Percentiles rank a stretch among this genome's conserved stretches.
Evolutionary conservation across 2,113 vertebrate genomes (phyloP).

Genomic region (Gadus macrocephalus): DNA sequence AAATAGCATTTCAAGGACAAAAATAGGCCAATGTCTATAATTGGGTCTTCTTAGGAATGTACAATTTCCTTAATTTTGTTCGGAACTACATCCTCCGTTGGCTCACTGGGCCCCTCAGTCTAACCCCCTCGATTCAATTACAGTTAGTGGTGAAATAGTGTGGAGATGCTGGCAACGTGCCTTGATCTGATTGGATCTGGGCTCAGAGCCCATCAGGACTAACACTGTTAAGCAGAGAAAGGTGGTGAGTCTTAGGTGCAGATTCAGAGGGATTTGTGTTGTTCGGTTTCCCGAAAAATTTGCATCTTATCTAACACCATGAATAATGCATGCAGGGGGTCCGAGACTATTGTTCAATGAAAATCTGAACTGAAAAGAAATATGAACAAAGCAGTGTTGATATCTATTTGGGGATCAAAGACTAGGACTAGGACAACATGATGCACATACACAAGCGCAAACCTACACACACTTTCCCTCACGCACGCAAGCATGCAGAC

Average conservation of each 20-base stretch:
- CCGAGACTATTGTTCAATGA: constrained; percentile 30
- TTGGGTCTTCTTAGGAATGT: not conserved
- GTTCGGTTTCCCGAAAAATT: constrained; percentile 23
- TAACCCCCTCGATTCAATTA: not conserved
- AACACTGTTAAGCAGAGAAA: constrained; percentile 16
- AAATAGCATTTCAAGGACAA: too few relatives aligned
- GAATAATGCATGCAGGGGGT: constrained; percentile 53
- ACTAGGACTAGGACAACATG: not conserved
- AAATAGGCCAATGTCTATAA: too few relatives aligned
- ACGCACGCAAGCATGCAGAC: constrained; percentile 6
- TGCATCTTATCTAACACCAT: constrained; percentile 42
- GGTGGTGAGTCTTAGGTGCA: constrained; percentile 5
- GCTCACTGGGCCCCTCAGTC: not conserved
- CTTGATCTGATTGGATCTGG: not conserved
- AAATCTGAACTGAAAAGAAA: not conserved
- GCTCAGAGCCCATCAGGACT: not conserved
- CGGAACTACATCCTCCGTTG: not conserved
- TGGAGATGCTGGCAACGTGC: not conserved
- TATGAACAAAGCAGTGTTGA: constrained; percentile 18
- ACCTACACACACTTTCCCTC: constrained; percentile 1
- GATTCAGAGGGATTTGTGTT: constrained; percentile 7
- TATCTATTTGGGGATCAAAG: constrained; percentile 25
- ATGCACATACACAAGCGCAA: constrained; percentile 5
- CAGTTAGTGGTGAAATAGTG: not conserved
- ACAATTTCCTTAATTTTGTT: not conserved